Percentiles rank a stretch among this genome's conserved stretches.
Evolutionary conservation across 53 echinoderm and acorn worm species (phyloP).

Genomic region (Paelopatides confundens): DNA sequence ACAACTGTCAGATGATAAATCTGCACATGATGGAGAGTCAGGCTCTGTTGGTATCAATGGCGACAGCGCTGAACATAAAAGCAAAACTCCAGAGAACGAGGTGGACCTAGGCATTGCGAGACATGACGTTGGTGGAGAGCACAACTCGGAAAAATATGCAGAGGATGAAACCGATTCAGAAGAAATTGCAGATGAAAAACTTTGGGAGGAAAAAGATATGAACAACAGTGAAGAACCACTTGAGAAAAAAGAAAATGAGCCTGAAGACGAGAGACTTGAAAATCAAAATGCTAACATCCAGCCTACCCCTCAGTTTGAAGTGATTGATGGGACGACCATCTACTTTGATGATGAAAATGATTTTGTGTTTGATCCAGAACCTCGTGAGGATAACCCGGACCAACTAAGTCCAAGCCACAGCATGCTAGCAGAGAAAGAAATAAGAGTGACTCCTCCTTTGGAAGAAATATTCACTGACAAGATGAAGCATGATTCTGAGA

Average conservation of each 20-base stretch:
- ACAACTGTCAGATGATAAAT: not conserved
- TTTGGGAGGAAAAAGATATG: not conserved
- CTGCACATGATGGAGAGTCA: not conserved
- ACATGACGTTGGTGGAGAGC: too few relatives aligned
- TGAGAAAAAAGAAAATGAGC: too few relatives aligned
- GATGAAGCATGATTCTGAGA: not conserved
- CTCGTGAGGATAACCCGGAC: not conserved
- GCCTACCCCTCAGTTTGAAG: constrained; percentile 63
- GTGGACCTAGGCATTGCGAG: too few relatives aligned
- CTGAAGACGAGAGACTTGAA: too few relatives aligned
- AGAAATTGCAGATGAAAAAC: not conserved
- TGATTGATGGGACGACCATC: constrained; percentile 69
- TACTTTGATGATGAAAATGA: constrained; percentile 55
- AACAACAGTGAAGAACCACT: too few relatives aligned
- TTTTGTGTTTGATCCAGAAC: constrained; percentile 19
- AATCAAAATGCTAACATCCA: constrained; percentile 44
- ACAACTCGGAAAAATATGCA: too few relatives aligned
- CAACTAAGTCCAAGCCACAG: constrained; percentile 23
- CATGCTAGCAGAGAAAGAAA: not conserved
- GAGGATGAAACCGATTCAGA: too few relatives aligned
- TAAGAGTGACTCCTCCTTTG: constrained; percentile 17
- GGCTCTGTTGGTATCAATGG: not conserved
- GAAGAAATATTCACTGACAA: not conserved
- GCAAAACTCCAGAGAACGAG: too few relatives aligned
- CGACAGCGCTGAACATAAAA: not conserved